phyloP scores from a whole-genome alignment of 2,113 vertebrate genomes.

The Columba janthina region DNA sequence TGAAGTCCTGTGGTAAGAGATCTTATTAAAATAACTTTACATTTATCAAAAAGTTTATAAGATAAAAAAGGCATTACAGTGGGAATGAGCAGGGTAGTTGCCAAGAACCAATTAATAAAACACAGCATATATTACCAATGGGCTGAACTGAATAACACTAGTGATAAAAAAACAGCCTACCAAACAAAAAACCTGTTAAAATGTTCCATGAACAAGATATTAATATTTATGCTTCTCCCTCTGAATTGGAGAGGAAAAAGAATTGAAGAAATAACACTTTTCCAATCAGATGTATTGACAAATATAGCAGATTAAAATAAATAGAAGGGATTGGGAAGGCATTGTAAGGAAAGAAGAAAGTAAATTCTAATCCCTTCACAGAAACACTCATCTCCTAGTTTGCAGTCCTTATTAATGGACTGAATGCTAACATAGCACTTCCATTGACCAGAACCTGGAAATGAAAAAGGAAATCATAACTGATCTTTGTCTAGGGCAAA shows the following conservation, averaged over 20 bases:
- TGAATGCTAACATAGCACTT: not conserved
- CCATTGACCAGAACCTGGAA: not conserved
- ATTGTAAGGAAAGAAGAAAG: not conserved
- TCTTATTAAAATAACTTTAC: not conserved
- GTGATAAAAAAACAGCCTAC: not conserved
- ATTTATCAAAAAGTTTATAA: constrained; percentile 24
- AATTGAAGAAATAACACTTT: not conserved
- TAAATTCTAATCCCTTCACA: not conserved
- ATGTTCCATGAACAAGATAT: not conserved
- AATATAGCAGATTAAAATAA: not conserved
- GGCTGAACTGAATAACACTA: not conserved
- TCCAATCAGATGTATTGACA: not conserved
- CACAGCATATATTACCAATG: not conserved
- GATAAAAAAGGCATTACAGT: constrained; percentile 6
- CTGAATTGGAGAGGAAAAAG: not conserved
- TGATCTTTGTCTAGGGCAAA: not conserved
- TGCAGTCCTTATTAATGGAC: not conserved
- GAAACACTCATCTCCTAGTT: not conserved
- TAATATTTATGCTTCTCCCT: not conserved
- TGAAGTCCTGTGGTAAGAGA: not conserved
- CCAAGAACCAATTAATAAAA: constrained; percentile 33
- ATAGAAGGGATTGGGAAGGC: not conserved
- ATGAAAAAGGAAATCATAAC: not conserved
- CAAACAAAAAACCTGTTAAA: constrained; percentile 18
- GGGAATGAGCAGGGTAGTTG: not conserved